Base-by-base conservation (phyloP, 2,888 invertebrate genomes). In the Volucella inflata region DNA sequence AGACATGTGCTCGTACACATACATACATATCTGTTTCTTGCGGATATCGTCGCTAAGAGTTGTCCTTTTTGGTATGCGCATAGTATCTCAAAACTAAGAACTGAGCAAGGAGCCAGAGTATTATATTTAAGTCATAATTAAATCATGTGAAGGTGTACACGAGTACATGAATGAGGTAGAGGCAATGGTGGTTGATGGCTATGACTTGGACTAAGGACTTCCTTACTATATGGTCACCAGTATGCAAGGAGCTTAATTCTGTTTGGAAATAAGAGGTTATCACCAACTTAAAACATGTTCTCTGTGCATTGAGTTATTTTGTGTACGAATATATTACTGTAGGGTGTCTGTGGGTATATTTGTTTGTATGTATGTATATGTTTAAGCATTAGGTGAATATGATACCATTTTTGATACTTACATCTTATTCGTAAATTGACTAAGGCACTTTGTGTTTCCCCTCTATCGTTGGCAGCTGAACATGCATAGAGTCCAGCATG, bases 401-500 rank as follows among this genome's bases (percentile, higher is more conserved):
- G 14, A 57, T 67, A 71, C 83, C 17, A 12, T 30, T 59, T 75
- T 48, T 88, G 74, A 74, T 88, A 95, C 97, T 96, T 92, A 97
- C 97, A 97, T 92, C 96, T 95, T 90, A 97, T 96, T 89, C 96
- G 94, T 30, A 97, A 93, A 89, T 94, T 94, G 38, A 97, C 96
- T 65, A 95, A 93, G 77, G 95, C 94, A 90, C 97, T 97, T 87
- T 95, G 94, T 6, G 96, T 96, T 91, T 97, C 97, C 12, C 97
- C 97, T 67, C 95, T 94, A 74, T 95, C 95, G 92, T 97, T 97
- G 88, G 95, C 95, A 21, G 97, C 97, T 76, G 95, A 93, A 90
- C 97, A 97, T 81, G 96, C 95, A 93, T 97, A 97, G 89, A 95
- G 95, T 6, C 97, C 97, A 83, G 96, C 96, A 89, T 97, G 96